A percentile compares a stretch with the other conserved stretches of the same genome.
phyloP scores from a whole-genome alignment of 2,797 vertebrate genomes.

The Clarias fuscus region DNA sequence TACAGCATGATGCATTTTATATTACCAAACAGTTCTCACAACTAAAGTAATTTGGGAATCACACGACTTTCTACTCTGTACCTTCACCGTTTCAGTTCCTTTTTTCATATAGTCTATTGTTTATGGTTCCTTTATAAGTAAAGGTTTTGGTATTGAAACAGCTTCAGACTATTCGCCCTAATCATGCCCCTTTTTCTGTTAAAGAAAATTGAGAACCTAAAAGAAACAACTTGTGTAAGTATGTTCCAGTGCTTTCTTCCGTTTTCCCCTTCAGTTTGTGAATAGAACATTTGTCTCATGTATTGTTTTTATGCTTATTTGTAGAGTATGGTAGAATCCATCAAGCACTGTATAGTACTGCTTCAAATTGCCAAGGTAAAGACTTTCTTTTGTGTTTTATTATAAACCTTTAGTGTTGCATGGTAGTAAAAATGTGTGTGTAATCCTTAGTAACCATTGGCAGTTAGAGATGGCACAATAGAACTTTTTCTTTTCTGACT shows the following conservation, averaged over 20 bases:
- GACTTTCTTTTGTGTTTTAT: slow-evolving; percentile 39
- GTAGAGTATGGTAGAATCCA: slow-evolving; percentile 99
- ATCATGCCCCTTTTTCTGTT: slow-evolving; percentile 51
- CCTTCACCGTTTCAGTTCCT: slow-evolving; percentile 46
- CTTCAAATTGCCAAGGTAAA: slow-evolving; percentile 99
- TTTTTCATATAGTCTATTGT: background rate
- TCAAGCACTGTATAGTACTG: slow-evolving; percentile 99
- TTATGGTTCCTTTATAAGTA: slow-evolving; percentile 21
- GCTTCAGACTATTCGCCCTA: background rate
- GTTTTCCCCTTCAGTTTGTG: slow-evolving; percentile 20
- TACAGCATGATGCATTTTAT: background rate
- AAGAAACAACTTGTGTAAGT: slow-evolving; percentile 99
- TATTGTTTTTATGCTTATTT: slow-evolving; percentile 58
- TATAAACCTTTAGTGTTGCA: slow-evolving; percentile 24
- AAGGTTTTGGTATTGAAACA: slow-evolving; percentile 18
- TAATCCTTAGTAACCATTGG: slow-evolving; percentile 27
- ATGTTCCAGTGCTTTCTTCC: slow-evolving; percentile 25
- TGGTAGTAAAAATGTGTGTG: slow-evolving; percentile 46
- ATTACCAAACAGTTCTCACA: background rate
- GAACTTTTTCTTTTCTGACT: background rate
- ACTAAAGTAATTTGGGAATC: slow-evolving; percentile 20
- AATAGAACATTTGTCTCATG: slow-evolving; percentile 26
- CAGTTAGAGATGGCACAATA: background rate
- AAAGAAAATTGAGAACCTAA: slow-evolving; percentile 96
- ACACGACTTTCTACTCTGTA: slow-evolving; percentile 10